Evolutionary conservation across 2,888 invertebrate genomes (phyloP), one percentile per base, ranked within the genome.

Genomic region (Augochlorella aurata): DNA sequence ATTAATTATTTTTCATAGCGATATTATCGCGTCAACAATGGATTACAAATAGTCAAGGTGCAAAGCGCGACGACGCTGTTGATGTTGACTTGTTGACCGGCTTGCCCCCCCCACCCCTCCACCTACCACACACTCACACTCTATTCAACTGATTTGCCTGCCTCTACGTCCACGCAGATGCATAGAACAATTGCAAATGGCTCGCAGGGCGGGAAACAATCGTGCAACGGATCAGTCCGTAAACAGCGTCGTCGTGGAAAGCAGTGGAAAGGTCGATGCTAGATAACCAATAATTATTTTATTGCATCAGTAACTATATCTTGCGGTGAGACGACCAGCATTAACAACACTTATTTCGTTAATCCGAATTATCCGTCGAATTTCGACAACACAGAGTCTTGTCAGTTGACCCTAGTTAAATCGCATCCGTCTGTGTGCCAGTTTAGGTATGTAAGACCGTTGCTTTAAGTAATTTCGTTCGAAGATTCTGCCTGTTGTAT

Each of bases 321-420:
- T 2, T 98, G 98, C 87, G 97, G 97, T 0, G 96, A 96, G 72
- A 95, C 96, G 0, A 96, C 97, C 0, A 94, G 95, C 0, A 97
- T 97, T 91, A 98, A 98, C 91, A 96, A 97, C 1, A 98, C 98
- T 0, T 97, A 97, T 90, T 98, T 98, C 92, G 97, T 97, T 1
- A 97, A 98, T 93, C 95, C 95, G 2, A 97, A 97, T 82, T 97
- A 97, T 93, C 98, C 98, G 0, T 95, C 95, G n/a, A 91, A 93
- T 0, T 97, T 95, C 90, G 97, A 98, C 87, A 96, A 96, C 0
- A 97, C 97, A 0, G 97, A 97, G 0, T 97, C 97, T 38, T 98
- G 98, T 89, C 98, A 98, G 91, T 95, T 98, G 8, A 97, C 97
- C 0, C 94, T 98, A 14, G 93, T 97, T 70, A 98, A 98, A 92